Evolutionary conservation across 1,140 invertebrate species (phyloP), one percentile per base, ranked within the genome.

Genomic region (Ditylenchus dipsaci): DNA sequence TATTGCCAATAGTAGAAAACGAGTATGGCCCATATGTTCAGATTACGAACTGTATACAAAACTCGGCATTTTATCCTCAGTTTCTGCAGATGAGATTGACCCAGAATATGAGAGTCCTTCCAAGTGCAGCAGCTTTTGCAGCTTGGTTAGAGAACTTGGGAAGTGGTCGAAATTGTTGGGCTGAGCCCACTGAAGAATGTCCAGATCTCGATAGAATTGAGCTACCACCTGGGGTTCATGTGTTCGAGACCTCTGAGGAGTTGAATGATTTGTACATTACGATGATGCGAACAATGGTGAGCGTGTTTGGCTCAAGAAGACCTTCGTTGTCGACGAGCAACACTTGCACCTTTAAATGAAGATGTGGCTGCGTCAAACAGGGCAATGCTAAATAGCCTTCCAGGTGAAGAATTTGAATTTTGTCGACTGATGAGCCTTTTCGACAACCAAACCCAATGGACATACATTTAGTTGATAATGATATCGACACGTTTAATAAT

Each of bases 1-100:
- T 53, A 67, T 64, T 69, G 13, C 67, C 67, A 23, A 42, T 69
- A 26, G 67, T 69, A 8, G 21, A 15, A n/a, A 17, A n/a, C 13
- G 3, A 61, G 8, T 38, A 38, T 38, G 33, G 59, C 8, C 5
- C 19, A 21, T 30, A 19, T 43, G 29, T 19, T 3, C 17, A 19
- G 26, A 27, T 21, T 7, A n/a, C 38, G 1, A 43, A 29, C 59
- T 3, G n/a, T 13, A 30, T 30, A 7, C 38, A 30, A 26, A n/a
- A 5, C 13, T 43, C 29, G 8, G 5, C n/a, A 13, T 29, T 61
- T 3, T 61, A 33, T 43, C n/a, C 19, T 7, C 3, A 5, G n/a
- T 61, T 61, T 30, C 3, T 5, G 8, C 27, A 30, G 8, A 19
- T 61, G 19, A 19, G 21, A n/a, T 43, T 61, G 29, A 61, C n/a